Base-by-base conservation (phyloP, 1,140 invertebrate species). In the Dufourea novaeangliae region DNA sequence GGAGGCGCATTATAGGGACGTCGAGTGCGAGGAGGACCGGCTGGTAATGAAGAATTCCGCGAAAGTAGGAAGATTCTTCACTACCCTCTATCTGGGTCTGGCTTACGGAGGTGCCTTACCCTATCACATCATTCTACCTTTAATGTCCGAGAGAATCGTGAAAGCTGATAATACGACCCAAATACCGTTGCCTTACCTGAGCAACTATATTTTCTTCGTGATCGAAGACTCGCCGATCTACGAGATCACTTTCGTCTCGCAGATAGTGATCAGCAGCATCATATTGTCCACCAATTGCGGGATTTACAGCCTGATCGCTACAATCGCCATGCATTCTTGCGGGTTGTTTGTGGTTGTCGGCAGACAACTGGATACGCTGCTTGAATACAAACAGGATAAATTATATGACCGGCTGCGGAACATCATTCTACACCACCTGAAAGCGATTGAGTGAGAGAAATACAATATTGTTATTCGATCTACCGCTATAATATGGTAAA, bases 231-330 rank as follows among this genome's bases (percentile, higher is more conserved):
- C 90, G 14, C 90, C 90, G 4, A 52, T 90, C 5, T 89, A 90
- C 62, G 87, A 90, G 67, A 88, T 91, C 11, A 54, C 88, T 0
- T 92, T 90, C 32, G 81, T 91, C 1, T 57, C 69, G 0, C 90
- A 91, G 69, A 91, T 92, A 46, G 41, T 91, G n/a, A 91, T 91
- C 32, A 92, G 90, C 52, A 88, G 79, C 22, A 83, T 90, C 2
- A 90, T 92, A 63, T 44, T 92, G 20, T 89, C 89, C 0, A 90
- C 88, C 0, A 92, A 92, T 57, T 88, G 86, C 20, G 91, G 90
- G 0, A 88, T 90, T 37, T 91, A 92, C 27, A 91, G 87, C 62
- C 63, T 92, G 34, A 90, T 91, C 27, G 88, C 88, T 0, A 86
- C 72, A 8, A 86, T 86, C 6, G 86, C 89, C 1, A 90, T 90